Percentiles rank a stretch among this genome's conserved stretches.
phyloP scores from a whole-genome alignment of 2,888 invertebrate species.

The Melanophora roralis region DNA sequence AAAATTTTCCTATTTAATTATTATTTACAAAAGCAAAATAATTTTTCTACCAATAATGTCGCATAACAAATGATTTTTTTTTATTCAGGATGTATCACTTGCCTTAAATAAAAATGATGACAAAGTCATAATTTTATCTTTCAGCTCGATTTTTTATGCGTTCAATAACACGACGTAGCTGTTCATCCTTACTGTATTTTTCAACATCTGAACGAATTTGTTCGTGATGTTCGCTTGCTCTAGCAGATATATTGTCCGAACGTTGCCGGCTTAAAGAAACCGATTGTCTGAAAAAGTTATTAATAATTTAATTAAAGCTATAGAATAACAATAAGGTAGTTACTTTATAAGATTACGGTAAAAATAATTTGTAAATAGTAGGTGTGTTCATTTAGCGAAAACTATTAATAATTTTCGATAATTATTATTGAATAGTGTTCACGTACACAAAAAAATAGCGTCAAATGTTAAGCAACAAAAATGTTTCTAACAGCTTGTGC shows the following conservation, averaged over 20 bases:
- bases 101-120: background rate
- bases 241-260: conserved; percentile 78
- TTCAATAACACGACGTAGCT: conserved; percentile 74
- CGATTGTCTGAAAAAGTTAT: conserved; percentile 79
- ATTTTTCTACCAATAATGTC: background rate
- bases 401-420: too few species aligned
- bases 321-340: too few species aligned
- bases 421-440: too few species aligned
- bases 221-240: conserved; percentile 78
- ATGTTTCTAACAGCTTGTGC: too few species aligned
- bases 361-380: too few species aligned
- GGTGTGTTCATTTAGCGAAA: too few species aligned
- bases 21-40: background rate
- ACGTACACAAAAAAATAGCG: too few species aligned
- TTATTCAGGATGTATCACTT: too few species aligned
- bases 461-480: too few species aligned
- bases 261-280: conserved; percentile 78
- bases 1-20: too few species aligned
- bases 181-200: conserved; percentile 80
- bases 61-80: too few species aligned
- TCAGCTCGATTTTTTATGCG: conserved; percentile 65
- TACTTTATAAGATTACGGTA: too few species aligned
- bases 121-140: conserved; percentile 6
- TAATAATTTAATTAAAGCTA: background rate
- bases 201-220: conserved; percentile 79